Base-by-base conservation (phyloP, 2,888 invertebrate genomes). In the Drosophila mimetica region DNA sequence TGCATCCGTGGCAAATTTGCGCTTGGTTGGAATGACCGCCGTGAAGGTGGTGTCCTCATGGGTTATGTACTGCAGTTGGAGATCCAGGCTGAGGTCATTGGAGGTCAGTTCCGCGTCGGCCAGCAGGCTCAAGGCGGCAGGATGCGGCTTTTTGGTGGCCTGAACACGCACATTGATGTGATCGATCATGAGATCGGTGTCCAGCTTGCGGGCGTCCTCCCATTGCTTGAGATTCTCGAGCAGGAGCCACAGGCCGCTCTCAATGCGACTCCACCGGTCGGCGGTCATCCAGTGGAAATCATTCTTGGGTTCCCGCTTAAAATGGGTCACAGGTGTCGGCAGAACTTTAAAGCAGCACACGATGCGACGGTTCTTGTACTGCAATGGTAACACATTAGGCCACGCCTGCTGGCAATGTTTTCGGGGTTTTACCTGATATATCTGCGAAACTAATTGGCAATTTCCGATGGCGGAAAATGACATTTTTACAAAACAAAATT, bases 231-330 rank as follows among this genome's bases (percentile, higher is more conserved):
- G 63, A 13, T 83, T 63, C n/a, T 61, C 67, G 11, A 85, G 52
- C 1, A 74, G 11, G 8, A 53, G 63, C 48, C 57, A 74, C 18
- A 87, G 22, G 1, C 42, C 66, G 16, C 39, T 61, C 32, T 81
- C 81, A 0, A 81, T 22, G 22, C 65, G 66, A 0, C 41, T 1
- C 86, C 83, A 87, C 5, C 71, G 86, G 1, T 14, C 28, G 0
- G 46, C 28, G 0, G 83, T 82, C 77, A 81, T 76, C 81, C 81
- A 81, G 18, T 70, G 58, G 11, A 65, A 81, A 3, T 74, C 65
- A 6, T 55, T 64, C 34, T 46, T 25, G 1, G 64, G 30, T n/a
- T 76, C 46, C 28, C 34, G 66, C 22, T 54, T 48, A n/a, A 47
- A 74, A 4, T 53, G 37, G 4, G 37, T 48, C 2, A 64, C 37